Evolutionary conservation across 2,888 invertebrate genomes (phyloP), one percentile per base, ranked within the genome.

Genomic region (Pilophorus perplexus): DNA sequence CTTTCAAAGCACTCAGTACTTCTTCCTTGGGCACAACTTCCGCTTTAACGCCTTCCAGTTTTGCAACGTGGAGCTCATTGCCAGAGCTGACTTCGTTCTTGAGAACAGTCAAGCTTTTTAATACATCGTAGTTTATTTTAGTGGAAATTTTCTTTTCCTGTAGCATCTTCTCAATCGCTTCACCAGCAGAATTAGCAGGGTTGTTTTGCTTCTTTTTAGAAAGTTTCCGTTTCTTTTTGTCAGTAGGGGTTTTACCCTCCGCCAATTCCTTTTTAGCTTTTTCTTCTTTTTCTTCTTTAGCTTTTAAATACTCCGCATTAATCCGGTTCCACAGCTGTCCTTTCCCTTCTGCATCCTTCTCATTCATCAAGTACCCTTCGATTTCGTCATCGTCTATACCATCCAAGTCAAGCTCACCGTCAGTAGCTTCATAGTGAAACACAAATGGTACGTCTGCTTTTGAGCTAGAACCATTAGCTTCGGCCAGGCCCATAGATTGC

Each of bases 101-200:
- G 48, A 72, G 71, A 27, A 76, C 76, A 71, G 84, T 88, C 64
- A 96, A 79, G 72, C 88, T 90, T 77, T 90, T 90, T 67, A 98
- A 79, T 38, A 97, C 96, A 73, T 98, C 97, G 75, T 99, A 99
- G 79, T 99, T 97, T 64, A 99, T 96, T 82, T 99, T 99, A 3
- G 85, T 87, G 2, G 98, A 98, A 71, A 98, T 89, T 75, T 91
- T 91, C 79, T 95, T 95, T 76, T 97, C 97, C 72, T 90, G 91
- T 18, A 98, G 80, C 86, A 98, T 94, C 79, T 94, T 95, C 76
- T 93, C 93, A 48, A 98, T 93, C 0, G 97, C 97, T 79, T 97
- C 96, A 2, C 90, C 80, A 67, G 80, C 80, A 69, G 75, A 74
- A 71, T 74, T 75, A 3, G 76, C 75, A 27, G 73, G 73, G 22